Percentiles rank a stretch among this genome's conserved stretches.
Conservation (phyloP, 2,888 invertebrate species). For the Cephus runcator region DNA sequence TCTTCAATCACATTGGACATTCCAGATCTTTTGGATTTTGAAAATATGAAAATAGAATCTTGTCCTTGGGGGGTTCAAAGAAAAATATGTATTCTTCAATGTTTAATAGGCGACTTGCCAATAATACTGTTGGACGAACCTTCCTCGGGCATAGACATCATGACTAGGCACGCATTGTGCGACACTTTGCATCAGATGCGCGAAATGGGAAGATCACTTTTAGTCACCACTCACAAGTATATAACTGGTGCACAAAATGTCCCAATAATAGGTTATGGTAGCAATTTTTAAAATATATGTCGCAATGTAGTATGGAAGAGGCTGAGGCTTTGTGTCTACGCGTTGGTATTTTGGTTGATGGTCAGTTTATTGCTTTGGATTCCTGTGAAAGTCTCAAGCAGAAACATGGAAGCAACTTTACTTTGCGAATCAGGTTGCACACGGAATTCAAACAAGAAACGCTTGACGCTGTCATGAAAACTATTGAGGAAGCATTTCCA, state of each 20-base stretch:
- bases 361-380: slow-evolving; percentile 29
- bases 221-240: slow-evolving; percentile 31
- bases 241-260: background rate
- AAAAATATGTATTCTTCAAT: slow-evolving; percentile 33
- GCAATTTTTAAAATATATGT: background rate
- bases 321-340: slow-evolving; percentile 34
- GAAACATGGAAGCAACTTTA: slow-evolving; percentile 26
- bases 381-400: slow-evolving; percentile 29
- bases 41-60: slow-evolving; percentile 27
- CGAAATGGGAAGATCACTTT: slow-evolving; percentile 31
- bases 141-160: slow-evolving; percentile 31
- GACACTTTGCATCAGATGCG: slow-evolving; percentile 31
- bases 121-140: slow-evolving; percentile 37
- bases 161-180: slow-evolving; percentile 29
- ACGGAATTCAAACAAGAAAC: slow-evolving; percentile 12
- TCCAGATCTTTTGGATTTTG: slow-evolving; percentile 37
- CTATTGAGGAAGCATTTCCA: slow-evolving; percentile 24
- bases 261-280: background rate
- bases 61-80: slow-evolving; percentile 32
- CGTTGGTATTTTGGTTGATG: slow-evolving; percentile 29
- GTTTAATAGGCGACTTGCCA: slow-evolving; percentile 35
- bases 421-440: slow-evolving; percentile 24
- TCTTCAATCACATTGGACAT: background rate
- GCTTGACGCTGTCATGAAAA: slow-evolving; percentile 22
- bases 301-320: slow-evolving; percentile 25